Base-by-base conservation (phyloP, 2,113 vertebrate genomes). In the Oxygymnocypris stewartii region DNA sequence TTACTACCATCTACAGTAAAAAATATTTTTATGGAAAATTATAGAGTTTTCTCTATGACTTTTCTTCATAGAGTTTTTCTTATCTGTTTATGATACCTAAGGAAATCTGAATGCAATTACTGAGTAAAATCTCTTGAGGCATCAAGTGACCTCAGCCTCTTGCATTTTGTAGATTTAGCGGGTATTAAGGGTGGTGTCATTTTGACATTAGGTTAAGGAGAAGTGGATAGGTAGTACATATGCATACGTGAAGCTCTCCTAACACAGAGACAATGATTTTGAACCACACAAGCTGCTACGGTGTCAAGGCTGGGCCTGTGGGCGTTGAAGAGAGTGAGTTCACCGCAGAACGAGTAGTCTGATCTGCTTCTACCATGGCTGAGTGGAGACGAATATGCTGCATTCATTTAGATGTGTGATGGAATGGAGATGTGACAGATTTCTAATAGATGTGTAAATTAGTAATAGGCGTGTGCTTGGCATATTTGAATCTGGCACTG, bases 371-470 rank as follows among this genome's bases (percentile, higher is more conserved):
- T 63, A 31, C 20, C n/a, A 1, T 49, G 14, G 11, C 11, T 74
- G 80, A 87, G 79, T n/a, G 42, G n/a, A 63, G 13, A 89, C 77
- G 7, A 78, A 1, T 79, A 49, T 23, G 35, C 54, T 82, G 61
- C 73, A 57, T 77, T 86, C 59, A 85, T 85, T 82, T 40, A 44
- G 76, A 86, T 8, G 25, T 49, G 74, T 63, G 69, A 13, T 31
- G 65, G 57, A 65, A 44, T n/a, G n/a, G 69, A 86, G 59, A 75
- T 49, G 79, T 85, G 85, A 87, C 77, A 84, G 69, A 65, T 77
- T 77, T 80, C 82, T 87, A 85, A 86, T 88, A 84, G 82, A 86
- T 59, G 74, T 86, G 79, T 89, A 85, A 90, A 89, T 90, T 79
- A 87, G 88, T 85, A 69, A 85, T 84, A 69, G 81, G 69, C 63